Base-by-base conservation (phyloP, 1,140 invertebrate genomes). In the Aphis gossypii region DNA sequence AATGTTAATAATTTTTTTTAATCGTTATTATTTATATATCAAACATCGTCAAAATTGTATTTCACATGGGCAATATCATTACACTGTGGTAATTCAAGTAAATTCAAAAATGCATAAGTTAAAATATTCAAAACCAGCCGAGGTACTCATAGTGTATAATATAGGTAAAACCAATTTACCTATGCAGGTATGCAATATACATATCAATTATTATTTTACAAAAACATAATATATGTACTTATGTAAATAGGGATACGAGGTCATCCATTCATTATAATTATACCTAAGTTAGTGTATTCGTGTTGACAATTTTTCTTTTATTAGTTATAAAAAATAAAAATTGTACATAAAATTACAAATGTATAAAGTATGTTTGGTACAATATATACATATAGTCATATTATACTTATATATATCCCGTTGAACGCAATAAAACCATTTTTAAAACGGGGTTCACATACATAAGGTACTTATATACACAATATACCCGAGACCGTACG, bases 151-250 rank as follows among this genome's bases (percentile, higher is more conserved):
- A n/a, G 11, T 51, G n/a, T 56, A 56, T 56, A 56, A n/a, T 68
- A n/a, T n/a, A 30, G 5, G 11, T 68, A 68, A 68, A 68, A 68
- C 60, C 3, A 68, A 68, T 68, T 68, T n/a, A n/a, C 11, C 11
- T 18, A n/a, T n/a, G 30, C 30, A 68, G 9, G 30, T 56, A 56
- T 68, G 9, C 14, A 60, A 9, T 8, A 76, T n/a, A n/a, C 14
- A 76, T n/a, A 76, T 76, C 60, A 76, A 76, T 76, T 76, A n/a
- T 76, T 76, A 76, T 76, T 76, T 76, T n/a, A 76, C 25, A 76
- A 68, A 68, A 0, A 8, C 38, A 83, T 41, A 83, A 83, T 41
- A 83, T 38, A 23, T 8, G 21, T 38, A 41, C 83, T 20, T 44
- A 44, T 41, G 60, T 76, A n/a, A 76, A 35, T 84, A 84, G 83